A percentile compares a stretch with the other conserved stretches of the same genome.
Evolutionary conservation across 2,113 vertebrate species (phyloP).

Genomic region (Dicerorhinus sumatrensis): DNA sequence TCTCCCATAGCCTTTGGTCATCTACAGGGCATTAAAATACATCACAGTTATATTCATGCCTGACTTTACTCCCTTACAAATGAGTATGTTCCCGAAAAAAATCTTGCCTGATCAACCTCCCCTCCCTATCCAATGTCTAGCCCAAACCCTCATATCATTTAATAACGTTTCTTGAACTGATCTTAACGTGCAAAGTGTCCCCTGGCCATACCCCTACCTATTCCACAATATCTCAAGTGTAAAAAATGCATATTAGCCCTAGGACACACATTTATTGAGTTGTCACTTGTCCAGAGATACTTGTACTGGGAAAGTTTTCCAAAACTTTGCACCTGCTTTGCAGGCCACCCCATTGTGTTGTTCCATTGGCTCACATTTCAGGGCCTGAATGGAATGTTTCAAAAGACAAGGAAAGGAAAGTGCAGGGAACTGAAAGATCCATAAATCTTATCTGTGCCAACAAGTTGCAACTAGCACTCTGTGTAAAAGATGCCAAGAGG

Average conservation of each 20-base stretch:
- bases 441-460: slow-evolving; percentile 37
- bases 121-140: background rate
- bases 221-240: background rate
- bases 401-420: background rate
- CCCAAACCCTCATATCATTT: background rate
- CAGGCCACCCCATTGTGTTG: background rate
- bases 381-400: background rate
- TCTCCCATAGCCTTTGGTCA: background rate
- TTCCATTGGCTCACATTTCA: background rate
- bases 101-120: background rate
- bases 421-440: background rate
- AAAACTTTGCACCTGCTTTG: background rate
- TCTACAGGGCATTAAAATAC: background rate
- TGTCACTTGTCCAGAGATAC: background rate
- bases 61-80: background rate
- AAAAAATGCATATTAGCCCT: background rate
- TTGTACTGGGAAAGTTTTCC: background rate
- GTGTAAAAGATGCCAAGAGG: background rate
- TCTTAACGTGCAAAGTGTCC: background rate
- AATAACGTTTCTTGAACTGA: slow-evolving; percentile 20
- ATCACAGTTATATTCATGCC: background rate
- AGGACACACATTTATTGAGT: background rate
- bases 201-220: slow-evolving; percentile 2
- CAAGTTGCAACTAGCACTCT: background rate
- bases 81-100: background rate